phyloP scores from a whole-genome alignment of 2,797 vertebrate species.

The Caiman crocodilus region DNA sequence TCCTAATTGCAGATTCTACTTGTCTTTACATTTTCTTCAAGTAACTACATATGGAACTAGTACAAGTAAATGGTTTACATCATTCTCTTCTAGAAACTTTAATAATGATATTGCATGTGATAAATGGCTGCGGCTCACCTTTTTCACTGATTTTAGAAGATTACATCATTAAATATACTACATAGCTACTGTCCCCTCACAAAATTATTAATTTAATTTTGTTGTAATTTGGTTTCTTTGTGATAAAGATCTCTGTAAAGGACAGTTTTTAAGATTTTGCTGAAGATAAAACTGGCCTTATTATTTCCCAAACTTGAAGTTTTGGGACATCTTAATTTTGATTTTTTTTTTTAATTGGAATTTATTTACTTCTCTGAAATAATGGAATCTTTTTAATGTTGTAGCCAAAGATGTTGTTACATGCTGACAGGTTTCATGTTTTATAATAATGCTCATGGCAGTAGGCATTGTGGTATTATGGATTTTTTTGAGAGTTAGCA shows the following conservation, averaged over 20 bases:
- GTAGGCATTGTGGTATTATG: not conserved
- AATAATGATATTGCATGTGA: not conserved
- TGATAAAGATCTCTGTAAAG: not conserved
- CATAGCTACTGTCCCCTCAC: not conserved
- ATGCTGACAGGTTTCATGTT: not conserved
- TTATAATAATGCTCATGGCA: not conserved
- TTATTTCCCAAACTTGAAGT: too few relatives aligned
- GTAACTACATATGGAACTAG: not conserved
- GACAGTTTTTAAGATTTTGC: too few relatives aligned
- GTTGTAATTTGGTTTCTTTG: not conserved
- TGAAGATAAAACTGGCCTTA: too few relatives aligned
- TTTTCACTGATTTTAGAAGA: not conserved
- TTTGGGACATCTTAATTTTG: not conserved
- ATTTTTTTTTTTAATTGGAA: not conserved
- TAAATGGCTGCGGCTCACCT: not conserved
- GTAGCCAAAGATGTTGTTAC: not conserved
- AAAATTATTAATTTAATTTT: not conserved
- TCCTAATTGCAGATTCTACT: slow-evolving; percentile 7
- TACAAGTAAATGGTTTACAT: slow-evolving; percentile 35
- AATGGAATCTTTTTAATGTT: too few relatives aligned
- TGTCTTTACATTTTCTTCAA: not conserved
- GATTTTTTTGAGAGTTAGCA: not conserved
- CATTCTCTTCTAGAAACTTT: slow-evolving; percentile 8
- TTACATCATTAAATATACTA: not conserved
- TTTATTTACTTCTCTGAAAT: not conserved